Conservation (phyloP, 1,140 invertebrate species). For the Macrosteles quadrilineatus region DNA sequence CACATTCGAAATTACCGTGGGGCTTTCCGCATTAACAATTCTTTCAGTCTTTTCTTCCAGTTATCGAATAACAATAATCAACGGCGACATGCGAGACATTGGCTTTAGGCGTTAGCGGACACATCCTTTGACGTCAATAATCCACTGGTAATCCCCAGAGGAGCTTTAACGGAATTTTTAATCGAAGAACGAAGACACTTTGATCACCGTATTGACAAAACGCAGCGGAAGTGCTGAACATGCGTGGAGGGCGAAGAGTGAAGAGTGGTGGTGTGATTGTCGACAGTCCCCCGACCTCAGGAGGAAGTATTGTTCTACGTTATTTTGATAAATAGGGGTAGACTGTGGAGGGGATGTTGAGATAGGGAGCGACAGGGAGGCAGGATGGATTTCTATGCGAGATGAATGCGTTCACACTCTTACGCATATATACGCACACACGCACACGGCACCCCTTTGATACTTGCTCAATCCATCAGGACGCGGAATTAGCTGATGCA, state of each 20-base stretch:
- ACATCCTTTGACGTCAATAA: constrained; percentile 2
- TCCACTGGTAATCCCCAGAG: constrained; percentile 1
- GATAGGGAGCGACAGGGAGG: neutral
- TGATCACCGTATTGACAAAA: neutral
- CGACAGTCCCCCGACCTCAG: neutral
- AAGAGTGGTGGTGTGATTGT: too few species aligned
- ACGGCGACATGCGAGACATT: neutral
- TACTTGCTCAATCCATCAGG: constrained; percentile 8
- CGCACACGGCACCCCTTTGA: neutral
- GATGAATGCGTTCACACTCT: constrained; percentile 17
- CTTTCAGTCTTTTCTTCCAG: neutral
- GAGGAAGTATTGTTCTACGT: neutral
- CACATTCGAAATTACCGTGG: too few species aligned
- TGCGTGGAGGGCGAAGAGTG: too few species aligned
- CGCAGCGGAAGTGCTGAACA: too few species aligned
- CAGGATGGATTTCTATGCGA: neutral
- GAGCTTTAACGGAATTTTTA: constrained; percentile 13
- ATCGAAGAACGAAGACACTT: constrained; percentile 9
- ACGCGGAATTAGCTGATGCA: too few species aligned
- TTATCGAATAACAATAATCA: constrained; percentile 6
- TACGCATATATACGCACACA: constrained; percentile 1
- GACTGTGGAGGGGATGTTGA: neutral
- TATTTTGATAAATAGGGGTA: constrained; percentile 19
- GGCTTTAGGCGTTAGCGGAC: neutral
- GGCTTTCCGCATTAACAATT: neutral